Percentiles rank a stretch among this genome's conserved stretches.
Conservation (phyloP, 2,797 vertebrate genomes). For the Notoglanidium macrostoma region DNA sequence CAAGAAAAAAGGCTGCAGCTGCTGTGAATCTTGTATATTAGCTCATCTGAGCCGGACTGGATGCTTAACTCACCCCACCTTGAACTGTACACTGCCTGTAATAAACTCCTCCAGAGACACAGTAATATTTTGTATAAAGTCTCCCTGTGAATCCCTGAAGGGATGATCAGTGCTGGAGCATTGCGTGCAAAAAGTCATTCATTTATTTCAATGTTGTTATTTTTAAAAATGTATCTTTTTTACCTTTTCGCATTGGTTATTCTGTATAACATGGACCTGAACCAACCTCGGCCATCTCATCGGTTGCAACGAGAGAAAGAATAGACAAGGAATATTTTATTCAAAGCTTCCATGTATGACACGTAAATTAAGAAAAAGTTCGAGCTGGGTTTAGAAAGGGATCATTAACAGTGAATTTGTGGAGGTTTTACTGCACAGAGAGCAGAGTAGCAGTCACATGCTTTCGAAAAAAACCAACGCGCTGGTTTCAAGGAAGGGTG, state of each 20-base stretch:
- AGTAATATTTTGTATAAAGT: neutral
- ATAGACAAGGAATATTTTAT: too few relatives aligned
- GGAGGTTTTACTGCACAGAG: too few relatives aligned
- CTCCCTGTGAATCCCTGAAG: neutral
- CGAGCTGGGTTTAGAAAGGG: too few relatives aligned
- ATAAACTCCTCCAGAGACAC: conserved; percentile 13
- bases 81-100: conserved; percentile 21
- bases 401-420: too few relatives aligned
- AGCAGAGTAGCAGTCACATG: too few relatives aligned
- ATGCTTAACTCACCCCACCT: conserved; percentile 34
- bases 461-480: too few relatives aligned
- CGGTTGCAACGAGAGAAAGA: neutral
- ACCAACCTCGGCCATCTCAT: too few relatives aligned
- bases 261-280: too few relatives aligned
- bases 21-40: conserved; percentile 3
- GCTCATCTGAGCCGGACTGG: conserved; percentile 1
- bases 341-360: too few relatives aligned
- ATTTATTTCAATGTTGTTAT: neutral
- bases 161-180: neutral
- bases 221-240: neutral
- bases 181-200: conserved; percentile 18
- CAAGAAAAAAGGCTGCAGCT: neutral
- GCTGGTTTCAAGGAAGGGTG: too few relatives aligned
- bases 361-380: too few relatives aligned
- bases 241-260: too few relatives aligned